phyloP scores from a whole-genome alignment of 2,113 vertebrate genomes.

The Mustela lutreola region DNA sequence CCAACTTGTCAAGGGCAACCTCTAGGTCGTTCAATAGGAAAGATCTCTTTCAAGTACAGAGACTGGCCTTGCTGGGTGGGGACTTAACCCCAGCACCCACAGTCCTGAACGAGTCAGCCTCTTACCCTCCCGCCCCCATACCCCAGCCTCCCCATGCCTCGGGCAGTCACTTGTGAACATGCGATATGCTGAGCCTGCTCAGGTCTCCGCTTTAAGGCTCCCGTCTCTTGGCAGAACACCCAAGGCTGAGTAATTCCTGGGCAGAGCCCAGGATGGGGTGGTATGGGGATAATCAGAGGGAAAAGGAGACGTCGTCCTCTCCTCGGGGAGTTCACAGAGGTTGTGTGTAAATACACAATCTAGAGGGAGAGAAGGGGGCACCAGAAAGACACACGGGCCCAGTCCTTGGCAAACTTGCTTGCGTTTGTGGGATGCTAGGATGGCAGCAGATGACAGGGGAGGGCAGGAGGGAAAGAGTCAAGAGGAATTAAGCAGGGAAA shows the following conservation, averaged over 20 bases:
- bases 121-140: background rate
- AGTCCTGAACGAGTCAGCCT: background rate
- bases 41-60: background rate
- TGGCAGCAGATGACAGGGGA: background rate
- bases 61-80: background rate
- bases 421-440: background rate
- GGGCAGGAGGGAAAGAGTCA: background rate
- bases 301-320: background rate
- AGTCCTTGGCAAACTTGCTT: background rate
- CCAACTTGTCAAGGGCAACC: background rate
- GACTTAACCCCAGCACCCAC: background rate
- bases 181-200: background rate
- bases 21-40: background rate
- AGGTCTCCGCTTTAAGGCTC: background rate
- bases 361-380: rapidly evolving
- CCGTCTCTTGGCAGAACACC: background rate
- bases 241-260: background rate
- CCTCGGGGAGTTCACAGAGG: background rate
- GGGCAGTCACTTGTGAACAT: background rate
- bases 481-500: background rate
- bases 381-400: rapidly evolving
- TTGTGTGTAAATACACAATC: no score
- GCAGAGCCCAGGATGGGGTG: background rate
- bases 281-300: background rate
- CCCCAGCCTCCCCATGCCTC: background rate